phyloP scores from a whole-genome alignment of 2,113 vertebrate species.

The Cottus gobio region DNA sequence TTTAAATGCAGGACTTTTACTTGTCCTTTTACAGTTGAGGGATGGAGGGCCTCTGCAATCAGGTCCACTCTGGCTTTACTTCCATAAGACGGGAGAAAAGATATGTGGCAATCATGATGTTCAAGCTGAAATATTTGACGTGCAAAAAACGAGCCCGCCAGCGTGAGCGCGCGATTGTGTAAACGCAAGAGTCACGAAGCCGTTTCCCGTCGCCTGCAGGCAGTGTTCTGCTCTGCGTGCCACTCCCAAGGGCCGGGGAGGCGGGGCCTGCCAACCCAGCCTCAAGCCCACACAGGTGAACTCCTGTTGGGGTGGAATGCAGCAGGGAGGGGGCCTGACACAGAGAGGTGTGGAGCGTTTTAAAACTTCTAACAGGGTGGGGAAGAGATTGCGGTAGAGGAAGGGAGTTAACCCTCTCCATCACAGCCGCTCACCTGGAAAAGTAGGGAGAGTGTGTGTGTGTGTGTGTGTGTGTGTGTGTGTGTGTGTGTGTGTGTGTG shows the following conservation, averaged over 20 bases:
- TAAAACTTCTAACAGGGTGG: slow-evolving; percentile 49
- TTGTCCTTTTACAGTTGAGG: too few species aligned
- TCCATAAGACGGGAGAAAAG: neutral
- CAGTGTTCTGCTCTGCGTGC: slow-evolving; percentile 60
- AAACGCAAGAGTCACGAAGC: slow-evolving; percentile 59
- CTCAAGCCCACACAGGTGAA: slow-evolving; percentile 84
- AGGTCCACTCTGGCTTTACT: too few species aligned
- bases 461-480: slow-evolving; percentile 25
- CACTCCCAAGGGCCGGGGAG: slow-evolving; percentile 70
- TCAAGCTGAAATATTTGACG: slow-evolving; percentile 32
- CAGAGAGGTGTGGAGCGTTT: slow-evolving; percentile 69
- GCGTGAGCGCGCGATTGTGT: slow-evolving; percentile 45
- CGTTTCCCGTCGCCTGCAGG: slow-evolving; percentile 69
- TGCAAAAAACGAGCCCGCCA: slow-evolving; percentile 44
- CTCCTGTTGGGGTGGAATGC: slow-evolving; percentile 70
- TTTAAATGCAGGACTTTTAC: neutral
- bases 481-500: slow-evolving; percentile 13
- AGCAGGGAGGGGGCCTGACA: slow-evolving; percentile 41
- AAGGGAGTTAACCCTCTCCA: slow-evolving; percentile 69
- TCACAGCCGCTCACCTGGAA: slow-evolving; percentile 70
- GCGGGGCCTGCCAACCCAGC: slow-evolving; percentile 48
- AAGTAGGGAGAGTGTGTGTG: slow-evolving; percentile 32
- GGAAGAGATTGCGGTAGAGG: slow-evolving; percentile 51
- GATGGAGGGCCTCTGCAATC: too few species aligned
- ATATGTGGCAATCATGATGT: slow-evolving; percentile 21